Conservation (phyloP, 2,113 vertebrate genomes). For the Grantiella picta region DNA sequence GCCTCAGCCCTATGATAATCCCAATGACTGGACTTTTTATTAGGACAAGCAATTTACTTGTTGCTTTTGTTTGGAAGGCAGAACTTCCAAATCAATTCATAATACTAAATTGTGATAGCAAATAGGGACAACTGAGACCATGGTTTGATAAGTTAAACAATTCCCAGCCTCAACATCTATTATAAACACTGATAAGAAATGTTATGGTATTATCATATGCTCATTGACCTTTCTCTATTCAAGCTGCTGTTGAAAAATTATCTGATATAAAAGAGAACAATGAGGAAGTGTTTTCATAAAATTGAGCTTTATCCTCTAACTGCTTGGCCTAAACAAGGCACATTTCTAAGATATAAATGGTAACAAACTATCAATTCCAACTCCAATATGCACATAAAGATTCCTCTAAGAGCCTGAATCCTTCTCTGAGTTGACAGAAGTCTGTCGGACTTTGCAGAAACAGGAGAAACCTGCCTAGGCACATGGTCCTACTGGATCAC, state of each 20-base stretch:
- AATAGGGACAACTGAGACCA: neutral
- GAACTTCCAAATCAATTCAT: neutral
- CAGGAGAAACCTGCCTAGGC: neutral
- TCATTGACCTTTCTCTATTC: neutral
- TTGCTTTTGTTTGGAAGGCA: neutral
- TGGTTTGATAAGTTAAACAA: neutral
- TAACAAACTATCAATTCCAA: neutral
- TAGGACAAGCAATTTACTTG: neutral
- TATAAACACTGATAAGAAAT: neutral
- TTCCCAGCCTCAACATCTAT: neutral
- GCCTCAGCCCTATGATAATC: neutral
- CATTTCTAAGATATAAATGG: neutral
- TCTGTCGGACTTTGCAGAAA: neutral
- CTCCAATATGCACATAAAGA: neutral
- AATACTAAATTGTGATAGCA: neutral
- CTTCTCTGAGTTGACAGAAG: neutral
- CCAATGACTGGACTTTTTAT: neutral
- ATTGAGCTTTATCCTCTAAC: neutral
- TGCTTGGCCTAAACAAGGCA: neutral
- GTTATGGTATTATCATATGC: neutral
- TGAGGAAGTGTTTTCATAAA: slow-evolving; percentile 10
- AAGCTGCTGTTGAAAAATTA: neutral
- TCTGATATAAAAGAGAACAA: neutral
- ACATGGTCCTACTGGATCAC: neutral
- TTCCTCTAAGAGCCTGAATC: neutral